Evolutionary conservation across 2,797 vertebrate genomes (phyloP).

Genomic region (Semaprochilodus insignis): DNA sequence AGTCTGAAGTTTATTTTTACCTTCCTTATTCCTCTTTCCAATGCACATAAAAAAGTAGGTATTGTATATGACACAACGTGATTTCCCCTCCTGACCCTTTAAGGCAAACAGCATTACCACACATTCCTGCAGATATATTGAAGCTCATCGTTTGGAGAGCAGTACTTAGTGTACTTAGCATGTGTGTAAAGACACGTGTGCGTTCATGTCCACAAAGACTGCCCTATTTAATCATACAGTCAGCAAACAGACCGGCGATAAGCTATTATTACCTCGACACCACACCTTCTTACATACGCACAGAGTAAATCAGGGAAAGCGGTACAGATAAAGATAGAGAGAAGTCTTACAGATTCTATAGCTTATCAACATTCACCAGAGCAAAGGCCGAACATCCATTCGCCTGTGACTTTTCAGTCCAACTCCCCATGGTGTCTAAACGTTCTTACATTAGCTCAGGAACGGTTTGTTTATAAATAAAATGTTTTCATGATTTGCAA

Average conservation of each 20-base stretch:
- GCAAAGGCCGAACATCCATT: neutral
- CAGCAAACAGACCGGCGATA: slow-evolving; percentile 50
- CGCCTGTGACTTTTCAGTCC: neutral
- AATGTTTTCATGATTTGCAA: neutral
- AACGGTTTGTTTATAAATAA: slow-evolving; percentile 6
- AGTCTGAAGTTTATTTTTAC: neutral
- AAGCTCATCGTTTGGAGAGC: slow-evolving; percentile 19
- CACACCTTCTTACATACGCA: slow-evolving; percentile 42
- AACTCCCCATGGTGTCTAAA: neutral
- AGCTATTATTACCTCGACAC: slow-evolving; percentile 35
- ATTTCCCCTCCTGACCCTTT: neutral
- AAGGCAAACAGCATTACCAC: neutral
- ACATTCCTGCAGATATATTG: neutral
- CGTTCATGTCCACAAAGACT: slow-evolving; percentile 17
- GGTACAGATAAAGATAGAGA: neutral
- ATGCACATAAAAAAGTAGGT: neutral
- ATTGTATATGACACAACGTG: neutral
- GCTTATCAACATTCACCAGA: neutral
- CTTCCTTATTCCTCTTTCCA: neutral
- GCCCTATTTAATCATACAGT: slow-evolving; percentile 27
- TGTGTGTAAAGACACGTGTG: slow-evolving; percentile 27
- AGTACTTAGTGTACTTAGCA: neutral
- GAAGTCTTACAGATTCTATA: neutral
- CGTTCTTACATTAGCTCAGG: neutral
- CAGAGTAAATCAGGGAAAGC: slow-evolving; percentile 1